Conservation (phyloP, 1,140 invertebrate species). For the Globodera ellingtonae region DNA sequence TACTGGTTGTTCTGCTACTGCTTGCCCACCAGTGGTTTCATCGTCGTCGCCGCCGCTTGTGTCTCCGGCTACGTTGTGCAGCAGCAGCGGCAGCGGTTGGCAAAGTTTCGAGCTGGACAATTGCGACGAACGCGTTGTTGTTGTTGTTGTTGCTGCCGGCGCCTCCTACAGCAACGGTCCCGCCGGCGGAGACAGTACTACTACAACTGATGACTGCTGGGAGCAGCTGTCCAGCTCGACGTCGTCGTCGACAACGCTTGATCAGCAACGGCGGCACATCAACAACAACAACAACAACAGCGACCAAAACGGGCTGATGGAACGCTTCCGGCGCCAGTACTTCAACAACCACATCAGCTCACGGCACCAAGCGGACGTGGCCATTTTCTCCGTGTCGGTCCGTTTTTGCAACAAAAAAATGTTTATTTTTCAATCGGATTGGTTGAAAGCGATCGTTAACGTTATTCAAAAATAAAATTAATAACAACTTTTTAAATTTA, state of each 20-base stretch:
- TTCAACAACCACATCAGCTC: conserved; percentile 17
- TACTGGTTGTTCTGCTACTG: conserved; percentile 18
- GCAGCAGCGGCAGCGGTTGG: conserved; percentile 12
- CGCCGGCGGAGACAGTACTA: neutral
- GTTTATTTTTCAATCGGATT: no score
- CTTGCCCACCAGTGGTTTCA: neutral
- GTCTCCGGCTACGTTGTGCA: neutral
- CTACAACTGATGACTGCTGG: neutral
- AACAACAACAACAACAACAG: conserved; percentile 11
- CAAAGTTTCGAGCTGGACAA: conserved; percentile 24
- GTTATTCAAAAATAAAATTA: no score
- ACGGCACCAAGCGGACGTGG: conserved; percentile 47
- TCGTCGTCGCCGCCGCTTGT: neutral
- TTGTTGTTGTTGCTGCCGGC: neutral
- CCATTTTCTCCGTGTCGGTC: conserved; percentile 55
- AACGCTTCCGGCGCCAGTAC: conserved; percentile 12
- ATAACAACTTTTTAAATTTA: no score
- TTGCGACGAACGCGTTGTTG: neutral
- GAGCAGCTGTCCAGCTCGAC: neutral
- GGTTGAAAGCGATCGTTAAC: no score
- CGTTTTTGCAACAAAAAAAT: conserved; percentile 1
- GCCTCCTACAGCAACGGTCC: neutral
- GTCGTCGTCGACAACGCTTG: neutral
- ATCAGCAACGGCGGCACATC: neutral
- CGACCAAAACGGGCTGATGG: conserved; percentile 13